phyloP scores from a whole-genome alignment of 23 tunicate species.

The Oikopleura dioica region DNA sequence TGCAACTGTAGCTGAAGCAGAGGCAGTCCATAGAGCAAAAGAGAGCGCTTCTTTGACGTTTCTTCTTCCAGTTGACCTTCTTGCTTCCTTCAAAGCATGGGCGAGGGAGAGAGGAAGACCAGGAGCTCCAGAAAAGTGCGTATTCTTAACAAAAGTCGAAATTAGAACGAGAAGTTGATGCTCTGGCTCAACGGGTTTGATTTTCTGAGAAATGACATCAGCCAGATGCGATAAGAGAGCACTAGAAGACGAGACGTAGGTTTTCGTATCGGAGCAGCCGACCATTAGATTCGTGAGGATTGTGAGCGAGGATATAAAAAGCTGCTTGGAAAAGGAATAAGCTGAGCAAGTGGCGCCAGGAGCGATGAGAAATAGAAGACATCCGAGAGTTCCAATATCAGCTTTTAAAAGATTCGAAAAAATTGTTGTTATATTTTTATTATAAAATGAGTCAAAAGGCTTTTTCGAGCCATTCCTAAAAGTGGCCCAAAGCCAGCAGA shows the following conservation, averaged over 20 bases:
- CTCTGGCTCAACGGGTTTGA: neutral
- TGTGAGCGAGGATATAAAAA: neutral
- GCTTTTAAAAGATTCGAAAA: too few species aligned
- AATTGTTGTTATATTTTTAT: too few species aligned
- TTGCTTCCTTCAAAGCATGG: too few species aligned
- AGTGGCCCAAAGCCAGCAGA: neutral
- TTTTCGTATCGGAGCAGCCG: neutral
- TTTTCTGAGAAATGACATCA: too few species aligned
- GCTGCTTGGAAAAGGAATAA: neutral
- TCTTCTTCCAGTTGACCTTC: neutral
- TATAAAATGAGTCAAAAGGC: too few species aligned
- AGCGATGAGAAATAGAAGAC: neutral
- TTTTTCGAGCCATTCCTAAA: too few species aligned
- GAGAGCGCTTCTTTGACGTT: neutral
- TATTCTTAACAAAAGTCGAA: too few species aligned
- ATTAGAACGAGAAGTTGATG: neutral
- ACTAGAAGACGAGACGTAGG: neutral
- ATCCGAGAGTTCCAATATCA: neutral
- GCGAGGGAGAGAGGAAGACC: too few species aligned
- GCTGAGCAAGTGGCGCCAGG: too few species aligned
- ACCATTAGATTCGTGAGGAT: neutral
- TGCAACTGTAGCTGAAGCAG: neutral
- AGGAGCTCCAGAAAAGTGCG: too few species aligned
- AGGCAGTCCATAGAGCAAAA: neutral
- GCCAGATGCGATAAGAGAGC: neutral